Evolutionary conservation across 2,797 vertebrate species (phyloP).

Genomic region (Tamandua tetradactyla): DNA sequence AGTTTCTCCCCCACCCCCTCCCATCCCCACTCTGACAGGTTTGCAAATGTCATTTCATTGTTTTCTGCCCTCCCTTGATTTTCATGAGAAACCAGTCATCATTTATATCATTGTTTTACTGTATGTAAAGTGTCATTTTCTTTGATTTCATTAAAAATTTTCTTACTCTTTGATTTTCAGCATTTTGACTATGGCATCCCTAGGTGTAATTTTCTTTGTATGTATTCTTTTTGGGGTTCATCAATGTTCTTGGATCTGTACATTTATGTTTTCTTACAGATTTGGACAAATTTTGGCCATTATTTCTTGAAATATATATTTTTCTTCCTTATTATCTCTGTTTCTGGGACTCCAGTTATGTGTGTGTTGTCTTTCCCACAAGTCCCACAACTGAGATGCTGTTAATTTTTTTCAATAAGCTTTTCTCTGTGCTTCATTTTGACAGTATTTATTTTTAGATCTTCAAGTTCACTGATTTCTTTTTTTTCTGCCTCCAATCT

Average conservation of each 20-base stretch:
- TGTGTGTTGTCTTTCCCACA: background rate
- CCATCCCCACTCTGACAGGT: background rate
- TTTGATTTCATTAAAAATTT: background rate
- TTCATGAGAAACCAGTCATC: background rate
- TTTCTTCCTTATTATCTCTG: background rate
- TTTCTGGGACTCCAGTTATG: background rate
- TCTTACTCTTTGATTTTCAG: background rate
- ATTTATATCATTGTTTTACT: background rate
- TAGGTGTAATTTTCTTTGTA: background rate
- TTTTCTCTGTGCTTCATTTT: slow-evolving; percentile 4
- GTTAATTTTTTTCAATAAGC: background rate
- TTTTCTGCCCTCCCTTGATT: background rate
- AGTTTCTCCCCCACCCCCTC: background rate
- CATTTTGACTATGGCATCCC: background rate
- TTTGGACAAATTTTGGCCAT: background rate
- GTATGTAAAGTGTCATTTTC: background rate
- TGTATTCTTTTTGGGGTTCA: background rate
- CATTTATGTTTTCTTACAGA: background rate
- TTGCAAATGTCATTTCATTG: background rate
- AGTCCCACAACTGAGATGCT: background rate
- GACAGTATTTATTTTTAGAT: background rate
- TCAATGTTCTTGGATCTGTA: background rate
- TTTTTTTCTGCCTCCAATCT: background rate
- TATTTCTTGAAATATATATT: background rate
- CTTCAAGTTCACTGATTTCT: background rate